Conservation (phyloP, 1,140 invertebrate genomes). For the Cyclargus thomasi region DNA sequence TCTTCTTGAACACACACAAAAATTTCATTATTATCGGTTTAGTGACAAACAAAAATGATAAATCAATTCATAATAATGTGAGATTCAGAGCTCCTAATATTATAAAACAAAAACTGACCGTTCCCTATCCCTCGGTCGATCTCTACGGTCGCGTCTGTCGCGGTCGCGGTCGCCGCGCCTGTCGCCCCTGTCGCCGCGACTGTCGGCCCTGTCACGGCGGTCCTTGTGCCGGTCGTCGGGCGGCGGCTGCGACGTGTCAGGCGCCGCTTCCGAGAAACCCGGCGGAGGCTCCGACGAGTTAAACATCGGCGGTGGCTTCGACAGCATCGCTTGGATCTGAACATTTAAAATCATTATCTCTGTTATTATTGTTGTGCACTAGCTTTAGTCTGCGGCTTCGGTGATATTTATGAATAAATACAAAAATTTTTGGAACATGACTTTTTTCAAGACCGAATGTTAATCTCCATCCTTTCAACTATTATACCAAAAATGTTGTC, state of each 20-base stretch:
- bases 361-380: neutral
- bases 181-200: slow-evolving; percentile 19
- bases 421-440: too few species aligned
- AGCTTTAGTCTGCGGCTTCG: too few species aligned
- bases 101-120: slow-evolving; percentile 21
- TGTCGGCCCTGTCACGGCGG: slow-evolving; percentile 26
- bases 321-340: slow-evolving; percentile 62
- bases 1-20: too few species aligned
- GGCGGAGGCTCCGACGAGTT: slow-evolving; percentile 63
- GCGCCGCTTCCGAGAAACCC: slow-evolving; percentile 41
- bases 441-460: too few species aligned
- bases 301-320: slow-evolving; percentile 67
- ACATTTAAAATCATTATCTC: neutral
- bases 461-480: too few species aligned
- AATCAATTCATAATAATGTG: too few species aligned
- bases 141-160: slow-evolving; percentile 31
- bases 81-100: too few species aligned
- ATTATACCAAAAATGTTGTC: too few species aligned
- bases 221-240: slow-evolving; percentile 42
- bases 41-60: too few species aligned
- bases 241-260: slow-evolving; percentile 42
- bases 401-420: neutral
- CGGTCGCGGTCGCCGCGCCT: slow-evolving; percentile 27
- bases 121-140: slow-evolving; percentile 39
- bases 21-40: too few species aligned